A percentile compares a stretch with the other conserved stretches of the same genome.
Evolutionary conservation across 1,140 invertebrate genomes (phyloP).

Genomic region (Drosophila nannoptera): DNA sequence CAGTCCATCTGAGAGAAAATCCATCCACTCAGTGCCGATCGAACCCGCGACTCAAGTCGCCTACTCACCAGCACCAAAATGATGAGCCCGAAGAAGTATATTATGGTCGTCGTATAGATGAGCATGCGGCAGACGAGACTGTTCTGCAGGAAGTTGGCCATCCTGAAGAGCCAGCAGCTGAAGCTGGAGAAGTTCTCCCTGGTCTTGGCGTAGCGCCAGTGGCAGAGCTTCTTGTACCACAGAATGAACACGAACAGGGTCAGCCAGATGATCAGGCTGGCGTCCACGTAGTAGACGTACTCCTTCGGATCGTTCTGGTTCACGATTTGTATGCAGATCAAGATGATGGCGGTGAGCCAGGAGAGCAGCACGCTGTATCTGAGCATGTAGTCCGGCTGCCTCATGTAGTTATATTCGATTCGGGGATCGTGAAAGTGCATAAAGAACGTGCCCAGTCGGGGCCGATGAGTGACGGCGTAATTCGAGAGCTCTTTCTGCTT

Average conservation of each 20-base stretch:
- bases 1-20: constrained; percentile 28
- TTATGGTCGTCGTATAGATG: constrained; percentile 66
- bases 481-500: no score
- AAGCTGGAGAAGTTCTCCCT: constrained; percentile 79
- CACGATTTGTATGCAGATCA: constrained; percentile 39
- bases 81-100: constrained; percentile 82
- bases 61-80: constrained; percentile 82
- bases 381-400: constrained; percentile 64
- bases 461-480: neutral
- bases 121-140: constrained; percentile 32
- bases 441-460: constrained; percentile 24
- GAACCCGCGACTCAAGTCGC: constrained; percentile 41
- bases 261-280: constrained; percentile 35
- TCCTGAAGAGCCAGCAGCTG: constrained; percentile 81
- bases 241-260: constrained; percentile 61
- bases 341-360: constrained; percentile 29
- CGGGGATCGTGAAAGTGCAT: constrained; percentile 54
- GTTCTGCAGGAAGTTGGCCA: constrained; percentile 20
- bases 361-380: constrained; percentile 61
- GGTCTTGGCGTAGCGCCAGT: constrained; percentile 81
- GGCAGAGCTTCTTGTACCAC: constrained; percentile 78
- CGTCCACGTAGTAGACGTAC: neutral
- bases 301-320: fast-evolving
- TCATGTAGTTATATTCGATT: constrained; percentile 58
- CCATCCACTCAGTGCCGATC: neutral